Conservation (phyloP, 2,888 invertebrate genomes). For the Oscheius onirici region DNA sequence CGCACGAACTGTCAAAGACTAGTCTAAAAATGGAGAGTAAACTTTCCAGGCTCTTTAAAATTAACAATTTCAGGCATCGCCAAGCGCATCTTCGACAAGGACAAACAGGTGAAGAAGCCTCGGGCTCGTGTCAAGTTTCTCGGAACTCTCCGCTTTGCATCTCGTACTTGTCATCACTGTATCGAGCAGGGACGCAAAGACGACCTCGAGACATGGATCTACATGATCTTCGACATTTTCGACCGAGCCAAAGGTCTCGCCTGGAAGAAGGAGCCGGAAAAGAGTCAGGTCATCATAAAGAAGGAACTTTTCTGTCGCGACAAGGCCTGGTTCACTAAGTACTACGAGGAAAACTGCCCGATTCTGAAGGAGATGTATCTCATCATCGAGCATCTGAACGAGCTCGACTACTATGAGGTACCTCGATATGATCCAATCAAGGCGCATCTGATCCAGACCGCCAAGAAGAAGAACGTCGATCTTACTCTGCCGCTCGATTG, state of each 20-base stretch:
- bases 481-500: too few species aligned
- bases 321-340: background rate
- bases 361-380: constrained; percentile 24
- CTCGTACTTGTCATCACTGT: constrained; percentile 43
- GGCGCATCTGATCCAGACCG: background rate
- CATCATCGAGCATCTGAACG: constrained; percentile 6
- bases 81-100: constrained; percentile 14
- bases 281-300: background rate
- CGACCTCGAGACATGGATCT: constrained; percentile 53
- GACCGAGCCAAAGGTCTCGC: constrained; percentile 44
- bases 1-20: too few species aligned
- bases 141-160: constrained; percentile 48
- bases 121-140: constrained; percentile 50
- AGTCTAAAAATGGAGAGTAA: too few species aligned
- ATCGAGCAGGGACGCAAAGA: constrained; percentile 52
- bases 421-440: constrained; percentile 18
- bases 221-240: constrained; percentile 45
- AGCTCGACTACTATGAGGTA: constrained; percentile 15
- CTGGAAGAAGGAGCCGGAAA: constrained; percentile 37
- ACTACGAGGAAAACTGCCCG: background rate
- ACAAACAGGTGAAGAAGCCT: constrained; percentile 4
- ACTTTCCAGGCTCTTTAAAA: too few species aligned
- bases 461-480: too few species aligned
- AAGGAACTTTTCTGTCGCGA: constrained; percentile 5
- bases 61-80: background rate